Conservation (phyloP, 2,113 vertebrate genomes). For the Engystomops pustulosus region DNA sequence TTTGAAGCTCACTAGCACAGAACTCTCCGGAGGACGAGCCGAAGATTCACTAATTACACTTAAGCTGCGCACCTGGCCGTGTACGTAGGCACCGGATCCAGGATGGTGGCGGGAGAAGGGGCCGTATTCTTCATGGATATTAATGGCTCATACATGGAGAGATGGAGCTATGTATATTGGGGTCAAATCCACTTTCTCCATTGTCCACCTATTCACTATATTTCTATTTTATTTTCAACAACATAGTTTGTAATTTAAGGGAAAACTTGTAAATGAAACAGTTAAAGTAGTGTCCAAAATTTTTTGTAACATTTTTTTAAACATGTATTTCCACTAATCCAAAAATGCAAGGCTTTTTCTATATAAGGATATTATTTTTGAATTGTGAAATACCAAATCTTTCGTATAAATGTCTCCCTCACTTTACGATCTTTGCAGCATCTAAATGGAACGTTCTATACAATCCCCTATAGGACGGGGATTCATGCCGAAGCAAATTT, state of each 20-base stretch:
- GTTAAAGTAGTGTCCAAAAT: too few relatives aligned
- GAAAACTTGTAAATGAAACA: too few relatives aligned
- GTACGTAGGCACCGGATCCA: neutral
- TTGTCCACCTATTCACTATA: too few relatives aligned
- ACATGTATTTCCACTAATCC: neutral
- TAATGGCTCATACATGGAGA: neutral
- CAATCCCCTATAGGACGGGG: too few relatives aligned
- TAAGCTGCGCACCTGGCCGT: slow-evolving; percentile 48
- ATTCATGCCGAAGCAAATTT: neutral
- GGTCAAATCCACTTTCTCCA: neutral
- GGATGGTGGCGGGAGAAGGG: neutral
- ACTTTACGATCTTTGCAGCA: too few relatives aligned
- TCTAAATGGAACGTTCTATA: too few relatives aligned
- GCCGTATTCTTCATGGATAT: neutral
- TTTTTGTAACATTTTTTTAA: neutral
- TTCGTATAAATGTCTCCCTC: too few relatives aligned
- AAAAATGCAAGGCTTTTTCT: too few relatives aligned
- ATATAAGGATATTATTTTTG: too few relatives aligned
- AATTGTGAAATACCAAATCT: too few relatives aligned
- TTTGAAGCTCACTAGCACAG: slow-evolving; percentile 56
- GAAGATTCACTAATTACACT: slow-evolving; percentile 54
- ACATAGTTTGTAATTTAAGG: too few relatives aligned
- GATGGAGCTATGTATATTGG: neutral
- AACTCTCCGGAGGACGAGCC: slow-evolving; percentile 38
- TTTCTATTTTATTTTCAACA: too few relatives aligned